phyloP scores from a whole-genome alignment of 2,113 vertebrate genomes.

The Phainopepla nitens region DNA sequence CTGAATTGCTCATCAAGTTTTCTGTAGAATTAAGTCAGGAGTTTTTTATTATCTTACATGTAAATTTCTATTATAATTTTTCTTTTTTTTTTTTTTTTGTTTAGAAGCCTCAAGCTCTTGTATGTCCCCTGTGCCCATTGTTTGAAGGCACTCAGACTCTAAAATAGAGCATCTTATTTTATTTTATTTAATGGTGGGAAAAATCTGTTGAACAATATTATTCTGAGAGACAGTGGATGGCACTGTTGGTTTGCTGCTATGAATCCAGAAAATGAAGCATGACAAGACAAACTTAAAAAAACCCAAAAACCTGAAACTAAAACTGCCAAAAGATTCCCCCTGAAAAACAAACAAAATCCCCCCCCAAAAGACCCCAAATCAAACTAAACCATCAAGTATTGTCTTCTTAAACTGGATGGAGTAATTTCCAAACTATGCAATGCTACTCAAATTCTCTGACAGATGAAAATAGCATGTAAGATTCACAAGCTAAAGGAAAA shows the following conservation, averaged over 20 bases:
- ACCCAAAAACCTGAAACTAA: rapidly evolving
- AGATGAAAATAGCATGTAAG: background rate
- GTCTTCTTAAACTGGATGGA: background rate
- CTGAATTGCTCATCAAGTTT: background rate
- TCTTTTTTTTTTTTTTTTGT: background rate
- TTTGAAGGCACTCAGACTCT: background rate
- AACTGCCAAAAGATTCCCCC: rapidly evolving
- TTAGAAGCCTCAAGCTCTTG: background rate
- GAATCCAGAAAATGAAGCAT: background rate
- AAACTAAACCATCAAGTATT: background rate
- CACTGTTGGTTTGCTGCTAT: constrained; percentile 51
- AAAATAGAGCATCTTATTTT: background rate
- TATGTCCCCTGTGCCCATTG: background rate
- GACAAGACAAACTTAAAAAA: background rate
- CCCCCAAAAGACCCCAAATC: rapidly evolving
- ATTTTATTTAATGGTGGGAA: background rate
- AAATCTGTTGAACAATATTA: background rate
- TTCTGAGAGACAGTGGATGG: constrained; percentile 39
- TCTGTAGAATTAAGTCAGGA: background rate
- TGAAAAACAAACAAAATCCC: background rate
- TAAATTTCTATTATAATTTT: background rate
- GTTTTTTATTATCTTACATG: background rate
- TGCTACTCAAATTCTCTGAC: background rate
- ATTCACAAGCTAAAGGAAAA: background rate
- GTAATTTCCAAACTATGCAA: background rate